Percentiles rank a stretch among this genome's conserved stretches.
Conservation (phyloP, 1,140 invertebrate genomes). For the Vanessa atalanta region DNA sequence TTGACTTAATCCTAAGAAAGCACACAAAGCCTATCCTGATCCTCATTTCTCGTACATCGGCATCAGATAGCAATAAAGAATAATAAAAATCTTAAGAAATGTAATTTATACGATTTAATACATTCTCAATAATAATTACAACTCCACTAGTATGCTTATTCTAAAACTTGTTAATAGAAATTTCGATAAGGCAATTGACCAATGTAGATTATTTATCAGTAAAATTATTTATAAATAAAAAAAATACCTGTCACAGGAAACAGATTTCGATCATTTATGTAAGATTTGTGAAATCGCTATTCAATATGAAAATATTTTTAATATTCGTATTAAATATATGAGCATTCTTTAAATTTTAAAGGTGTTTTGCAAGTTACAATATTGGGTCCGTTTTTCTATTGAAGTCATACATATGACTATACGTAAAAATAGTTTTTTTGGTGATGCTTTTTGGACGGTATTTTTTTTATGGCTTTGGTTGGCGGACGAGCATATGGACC, state of each 20-base stretch:
- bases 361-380: neutral
- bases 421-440: too few species aligned
- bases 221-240: neutral
- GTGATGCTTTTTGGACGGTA: too few species aligned
- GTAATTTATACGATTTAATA: neutral
- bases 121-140: neutral
- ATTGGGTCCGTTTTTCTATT: neutral
- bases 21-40: too few species aligned
- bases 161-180: neutral
- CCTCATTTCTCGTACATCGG: too few species aligned
- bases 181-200: neutral
- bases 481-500: too few species aligned
- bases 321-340: neutral
- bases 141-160: neutral
- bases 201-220: neutral
- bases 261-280: neutral
- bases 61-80: too few species aligned
- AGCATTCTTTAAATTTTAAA: neutral
- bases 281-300: neutral
- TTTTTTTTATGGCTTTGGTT: too few species aligned
- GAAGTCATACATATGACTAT: neutral
- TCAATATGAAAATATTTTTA: neutral
- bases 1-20: too few species aligned
- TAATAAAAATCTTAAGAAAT: constrained; percentile 10
- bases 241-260: neutral